Conservation (phyloP, 2,113 vertebrate species). For the Pomatorhinus ruficollis region DNA sequence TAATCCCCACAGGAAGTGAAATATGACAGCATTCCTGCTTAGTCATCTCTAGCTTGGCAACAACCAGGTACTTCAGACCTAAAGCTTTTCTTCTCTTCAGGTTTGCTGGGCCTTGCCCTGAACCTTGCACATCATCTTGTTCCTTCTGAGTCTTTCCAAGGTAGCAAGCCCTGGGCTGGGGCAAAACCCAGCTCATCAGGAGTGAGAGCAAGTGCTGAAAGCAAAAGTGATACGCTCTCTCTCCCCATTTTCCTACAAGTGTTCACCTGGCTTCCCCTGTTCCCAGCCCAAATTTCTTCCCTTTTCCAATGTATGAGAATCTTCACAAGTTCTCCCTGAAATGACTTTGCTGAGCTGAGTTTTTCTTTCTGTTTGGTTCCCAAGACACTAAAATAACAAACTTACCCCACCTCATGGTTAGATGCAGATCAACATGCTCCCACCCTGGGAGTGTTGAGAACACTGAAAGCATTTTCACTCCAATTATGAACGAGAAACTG, state of each 20-base stretch:
- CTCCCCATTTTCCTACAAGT: background rate
- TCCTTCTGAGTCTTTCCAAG: background rate
- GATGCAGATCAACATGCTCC: background rate
- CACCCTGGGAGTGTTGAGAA: background rate
- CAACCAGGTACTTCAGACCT: background rate
- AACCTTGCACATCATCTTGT: background rate
- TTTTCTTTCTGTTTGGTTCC: background rate
- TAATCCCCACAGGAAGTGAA: background rate
- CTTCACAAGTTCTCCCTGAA: background rate
- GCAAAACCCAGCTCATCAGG: background rate
- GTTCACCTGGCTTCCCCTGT: background rate
- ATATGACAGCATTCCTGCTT: background rate
- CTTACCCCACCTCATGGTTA: background rate
- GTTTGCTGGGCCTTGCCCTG: background rate
- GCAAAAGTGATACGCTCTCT: background rate
- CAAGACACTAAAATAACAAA: background rate
- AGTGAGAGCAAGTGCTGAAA: background rate
- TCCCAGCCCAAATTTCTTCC: background rate
- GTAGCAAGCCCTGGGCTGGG: background rate
- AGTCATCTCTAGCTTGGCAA: background rate
- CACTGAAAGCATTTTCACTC: conserved; percentile 7
- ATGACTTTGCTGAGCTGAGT: background rate
- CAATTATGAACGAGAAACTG: background rate
- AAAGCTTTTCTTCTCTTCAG: background rate
- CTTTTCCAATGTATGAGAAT: background rate